phyloP scores from a whole-genome alignment of 2,113 vertebrate genomes.

The Percina caprodes region DNA sequence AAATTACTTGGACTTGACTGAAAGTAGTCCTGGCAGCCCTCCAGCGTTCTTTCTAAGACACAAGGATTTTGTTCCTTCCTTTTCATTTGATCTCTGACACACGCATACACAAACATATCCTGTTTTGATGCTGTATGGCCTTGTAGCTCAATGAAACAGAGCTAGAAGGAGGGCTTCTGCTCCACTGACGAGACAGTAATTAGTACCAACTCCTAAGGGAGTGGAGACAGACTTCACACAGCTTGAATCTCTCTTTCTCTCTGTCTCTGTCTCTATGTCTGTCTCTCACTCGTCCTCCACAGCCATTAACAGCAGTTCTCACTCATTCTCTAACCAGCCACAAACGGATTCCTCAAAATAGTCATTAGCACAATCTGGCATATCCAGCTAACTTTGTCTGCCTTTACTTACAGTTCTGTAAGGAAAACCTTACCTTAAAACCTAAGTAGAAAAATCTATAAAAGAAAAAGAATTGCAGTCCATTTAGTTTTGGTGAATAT shows the following conservation, averaged over 20 bases:
- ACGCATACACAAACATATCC: background rate
- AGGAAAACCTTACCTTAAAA: background rate
- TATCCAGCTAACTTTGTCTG: conserved; percentile 20
- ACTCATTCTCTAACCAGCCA: conserved; percentile 41
- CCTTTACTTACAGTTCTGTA: background rate
- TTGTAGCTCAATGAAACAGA: conserved; percentile 55
- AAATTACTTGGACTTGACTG: no score
- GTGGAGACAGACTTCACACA: conserved; percentile 63
- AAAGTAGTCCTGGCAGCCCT: no score
- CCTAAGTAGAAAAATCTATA: background rate
- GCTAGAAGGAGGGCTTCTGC: conserved; percentile 55
- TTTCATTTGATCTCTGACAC: conserved; percentile 18
- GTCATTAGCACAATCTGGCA: conserved; percentile 18
- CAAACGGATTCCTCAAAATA: conserved; percentile 40
- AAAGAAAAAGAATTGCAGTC: background rate
- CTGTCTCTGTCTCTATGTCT: conserved; percentile 10
- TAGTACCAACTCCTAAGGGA: conserved; percentile 71
- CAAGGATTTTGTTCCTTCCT: conserved; percentile 24
- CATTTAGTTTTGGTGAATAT: background rate
- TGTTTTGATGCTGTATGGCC: conserved; percentile 44
- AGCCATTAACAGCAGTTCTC: conserved; percentile 42
- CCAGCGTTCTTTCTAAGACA: conserved; percentile 20
- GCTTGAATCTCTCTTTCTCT: conserved; percentile 4
- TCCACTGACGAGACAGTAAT: conserved; percentile 74
- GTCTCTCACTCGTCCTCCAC: conserved; percentile 13